Evolutionary conservation across 2,797 vertebrate species (phyloP).

Genomic region (Notolabrus celidotus): DNA sequence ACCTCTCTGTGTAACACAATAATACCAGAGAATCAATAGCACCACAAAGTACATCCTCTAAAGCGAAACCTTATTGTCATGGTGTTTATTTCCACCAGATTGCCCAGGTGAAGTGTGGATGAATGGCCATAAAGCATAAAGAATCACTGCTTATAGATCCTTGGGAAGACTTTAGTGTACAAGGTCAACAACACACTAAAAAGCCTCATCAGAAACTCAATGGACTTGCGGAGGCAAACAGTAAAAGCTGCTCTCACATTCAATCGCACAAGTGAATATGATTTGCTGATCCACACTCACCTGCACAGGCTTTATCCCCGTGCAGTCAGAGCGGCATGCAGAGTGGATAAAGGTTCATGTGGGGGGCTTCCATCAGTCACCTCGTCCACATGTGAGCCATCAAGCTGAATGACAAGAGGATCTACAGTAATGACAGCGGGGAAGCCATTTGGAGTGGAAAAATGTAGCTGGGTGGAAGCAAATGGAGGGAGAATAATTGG

Average conservation of each 20-base stretch:
- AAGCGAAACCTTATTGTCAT: background rate
- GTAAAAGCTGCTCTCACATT: slow-evolving; percentile 20
- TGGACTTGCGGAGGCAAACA: slow-evolving; percentile 9
- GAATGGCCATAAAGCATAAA: background rate
- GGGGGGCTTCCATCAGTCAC: slow-evolving; percentile 43
- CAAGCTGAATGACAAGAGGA: slow-evolving; percentile 51
- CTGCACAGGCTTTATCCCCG: slow-evolving; percentile 20
- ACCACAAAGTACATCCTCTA: background rate
- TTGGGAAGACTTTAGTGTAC: slow-evolving; percentile 3
- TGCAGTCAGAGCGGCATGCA: slow-evolving; percentile 19
- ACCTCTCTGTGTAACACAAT: background rate
- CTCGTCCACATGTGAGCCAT: slow-evolving; percentile 33
- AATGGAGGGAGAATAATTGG: slow-evolving; percentile 61
- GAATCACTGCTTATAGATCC: slow-evolving; percentile 7
- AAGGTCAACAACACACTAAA: slow-evolving; percentile 28
- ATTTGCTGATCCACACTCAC: background rate
- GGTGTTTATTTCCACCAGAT: slow-evolving; percentile 1
- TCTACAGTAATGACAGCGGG: slow-evolving; percentile 48
- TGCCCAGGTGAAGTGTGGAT: background rate
- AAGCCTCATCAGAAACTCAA: slow-evolving; percentile 14
- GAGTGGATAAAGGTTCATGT: slow-evolving; percentile 36
- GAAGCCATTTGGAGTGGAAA: slow-evolving; percentile 54
- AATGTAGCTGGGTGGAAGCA: slow-evolving; percentile 45
- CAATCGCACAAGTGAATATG: slow-evolving; percentile 11
- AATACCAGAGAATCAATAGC: background rate